Percentiles rank a stretch among this genome's conserved stretches.
phyloP scores from a whole-genome alignment of 2,888 invertebrate species.

The Dione vanillae region DNA sequence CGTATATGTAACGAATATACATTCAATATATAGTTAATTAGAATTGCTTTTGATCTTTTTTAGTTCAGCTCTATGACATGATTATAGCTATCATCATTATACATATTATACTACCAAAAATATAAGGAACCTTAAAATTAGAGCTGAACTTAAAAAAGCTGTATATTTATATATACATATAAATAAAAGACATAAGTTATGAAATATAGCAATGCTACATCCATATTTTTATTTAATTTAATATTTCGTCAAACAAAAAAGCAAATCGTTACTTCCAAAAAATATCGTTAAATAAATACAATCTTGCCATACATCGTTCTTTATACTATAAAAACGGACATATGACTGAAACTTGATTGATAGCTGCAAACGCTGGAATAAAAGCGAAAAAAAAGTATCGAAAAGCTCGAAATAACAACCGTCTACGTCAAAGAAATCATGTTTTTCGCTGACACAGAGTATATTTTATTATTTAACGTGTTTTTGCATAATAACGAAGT shows the following conservation, averaged over 20 bases:
- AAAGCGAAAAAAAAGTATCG: neutral
- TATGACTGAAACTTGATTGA: conserved; percentile 32
- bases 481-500: neutral
- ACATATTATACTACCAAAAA: too few relatives aligned
- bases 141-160: too few relatives aligned
- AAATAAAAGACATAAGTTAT: neutral
- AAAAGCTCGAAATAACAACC: conserved; percentile 10
- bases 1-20: too few relatives aligned
- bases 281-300: conserved; percentile 25
- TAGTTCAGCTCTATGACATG: too few relatives aligned
- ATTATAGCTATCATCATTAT: too few relatives aligned
- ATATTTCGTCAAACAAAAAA: conserved; percentile 1
- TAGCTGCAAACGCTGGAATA: conserved; percentile 21
- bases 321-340: conserved; percentile 31
- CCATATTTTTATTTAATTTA: conserved; percentile 10
- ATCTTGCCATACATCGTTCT: conserved; percentile 34
- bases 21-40: too few relatives aligned
- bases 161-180: neutral
- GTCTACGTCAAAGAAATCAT: conserved; percentile 15
- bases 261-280: conserved; percentile 6
- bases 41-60: too few relatives aligned
- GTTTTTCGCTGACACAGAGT: conserved; percentile 20
- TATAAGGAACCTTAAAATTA: too few relatives aligned
- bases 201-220: neutral
- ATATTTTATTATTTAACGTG: conserved; percentile 2